A percentile compares a stretch with the other conserved stretches of the same genome.
Evolutionary conservation across 2,113 vertebrate species (phyloP).

Genomic region (Leucosticte australis): DNA sequence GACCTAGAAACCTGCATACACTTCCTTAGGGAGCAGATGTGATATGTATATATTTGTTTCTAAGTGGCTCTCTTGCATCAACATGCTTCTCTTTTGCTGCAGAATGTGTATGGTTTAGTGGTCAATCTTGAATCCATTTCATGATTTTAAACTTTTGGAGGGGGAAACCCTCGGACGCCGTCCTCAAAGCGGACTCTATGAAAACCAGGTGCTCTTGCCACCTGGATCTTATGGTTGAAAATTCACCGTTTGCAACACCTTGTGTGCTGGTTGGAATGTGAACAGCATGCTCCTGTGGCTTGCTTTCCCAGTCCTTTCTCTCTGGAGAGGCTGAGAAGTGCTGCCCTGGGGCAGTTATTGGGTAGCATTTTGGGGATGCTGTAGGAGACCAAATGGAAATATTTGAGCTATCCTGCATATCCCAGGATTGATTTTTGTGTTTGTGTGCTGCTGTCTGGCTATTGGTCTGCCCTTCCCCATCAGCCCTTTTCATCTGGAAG

Average conservation of each 20-base stretch:
- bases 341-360: neutral
- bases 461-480: neutral
- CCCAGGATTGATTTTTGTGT: neutral
- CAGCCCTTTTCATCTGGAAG: neutral
- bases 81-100: constrained; percentile 18
- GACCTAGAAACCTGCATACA: neutral
- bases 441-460: neutral
- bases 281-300: neutral
- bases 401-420: neutral
- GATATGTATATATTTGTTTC: neutral
- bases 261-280: neutral
- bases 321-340: neutral
- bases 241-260: neutral
- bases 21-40: neutral
- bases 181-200: neutral
- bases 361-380: neutral
- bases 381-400: neutral
- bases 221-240: neutral
- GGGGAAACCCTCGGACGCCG: neutral
- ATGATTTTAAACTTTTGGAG: neutral
- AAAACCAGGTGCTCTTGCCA: neutral
- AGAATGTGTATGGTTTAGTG: constrained; percentile 34
- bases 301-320: neutral
- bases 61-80: neutral
- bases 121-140: constrained; percentile 62